Evolutionary conservation across 64 coral and sea anemone genomes (phyloP).

Genomic region (Exaiptasia diaphana): DNA sequence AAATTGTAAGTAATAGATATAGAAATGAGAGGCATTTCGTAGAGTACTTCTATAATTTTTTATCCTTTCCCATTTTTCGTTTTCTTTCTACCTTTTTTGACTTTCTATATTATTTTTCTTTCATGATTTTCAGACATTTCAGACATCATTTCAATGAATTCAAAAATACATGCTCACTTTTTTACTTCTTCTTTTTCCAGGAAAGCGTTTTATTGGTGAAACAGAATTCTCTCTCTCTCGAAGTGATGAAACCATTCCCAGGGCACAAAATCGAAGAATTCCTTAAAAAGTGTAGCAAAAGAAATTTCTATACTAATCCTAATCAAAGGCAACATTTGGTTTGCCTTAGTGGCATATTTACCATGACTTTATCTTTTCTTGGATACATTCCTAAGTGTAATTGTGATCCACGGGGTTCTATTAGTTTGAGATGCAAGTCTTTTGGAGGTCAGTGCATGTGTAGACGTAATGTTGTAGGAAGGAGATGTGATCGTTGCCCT

Average conservation of each 20-base stretch:
- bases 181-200: too few species aligned
- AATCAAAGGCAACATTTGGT: slow-evolving; percentile 5
- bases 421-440: slow-evolving; percentile 38
- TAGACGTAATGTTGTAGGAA: slow-evolving; percentile 60
- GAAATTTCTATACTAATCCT: slow-evolving; percentile 51
- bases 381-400: slow-evolving; percentile 41
- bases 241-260: slow-evolving; percentile 45
- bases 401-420: slow-evolving; percentile 64
- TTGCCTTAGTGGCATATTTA: slow-evolving; percentile 55
- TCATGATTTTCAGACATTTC: too few species aligned
- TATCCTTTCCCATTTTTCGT: too few species aligned
- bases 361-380: slow-evolving; percentile 66
- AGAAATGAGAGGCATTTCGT: too few species aligned
- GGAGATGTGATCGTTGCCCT: slow-evolving; percentile 76
- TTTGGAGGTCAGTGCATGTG: slow-evolving; percentile 82
- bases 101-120: too few species aligned
- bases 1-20: not conserved
- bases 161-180: too few species aligned
- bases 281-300: slow-evolving; percentile 58
- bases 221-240: too few species aligned
- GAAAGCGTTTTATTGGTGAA: too few species aligned
- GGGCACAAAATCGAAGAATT: slow-evolving; percentile 55
- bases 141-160: too few species aligned
- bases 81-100: too few species aligned
- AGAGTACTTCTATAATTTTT: not conserved